A percentile compares a stretch with the other conserved stretches of the same genome.
These are phyloP conservation scores for Botia kubotai DNA, from an alignment of 2,797 vertebrate genomes.

Conservation along the genomic window DNA sequence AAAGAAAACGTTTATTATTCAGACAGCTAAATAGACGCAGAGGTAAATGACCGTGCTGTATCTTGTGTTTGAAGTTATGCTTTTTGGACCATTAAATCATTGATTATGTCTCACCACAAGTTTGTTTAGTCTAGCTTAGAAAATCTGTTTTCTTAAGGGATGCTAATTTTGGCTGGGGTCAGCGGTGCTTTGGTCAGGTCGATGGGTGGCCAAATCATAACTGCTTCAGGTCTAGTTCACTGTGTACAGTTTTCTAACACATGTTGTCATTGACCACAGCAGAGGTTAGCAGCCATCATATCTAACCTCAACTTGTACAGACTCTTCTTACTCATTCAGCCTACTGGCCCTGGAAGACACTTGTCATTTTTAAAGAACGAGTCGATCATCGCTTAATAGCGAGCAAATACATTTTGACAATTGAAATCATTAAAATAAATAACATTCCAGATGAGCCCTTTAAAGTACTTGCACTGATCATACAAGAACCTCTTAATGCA, in stretches of 20 bases:
- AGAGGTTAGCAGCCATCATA: conserved; percentile 51
- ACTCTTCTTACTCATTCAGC: background rate
- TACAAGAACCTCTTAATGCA: conserved; percentile 41
- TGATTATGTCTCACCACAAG: conserved; percentile 40
- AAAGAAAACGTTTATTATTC: conserved; percentile 6
- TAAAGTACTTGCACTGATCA: conserved; percentile 28
- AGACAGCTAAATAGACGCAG: conserved; percentile 20
- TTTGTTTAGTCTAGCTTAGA: conserved; percentile 60
- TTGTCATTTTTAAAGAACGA: background rate
- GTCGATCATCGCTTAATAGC: background rate
- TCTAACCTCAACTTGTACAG: conserved; percentile 4
- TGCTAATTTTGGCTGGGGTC: conserved; percentile 66
- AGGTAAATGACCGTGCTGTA: background rate
- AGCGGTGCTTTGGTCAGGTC: conserved; percentile 64
- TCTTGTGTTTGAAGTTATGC: conserved; percentile 7
- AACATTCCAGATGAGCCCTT: conserved; percentile 50
- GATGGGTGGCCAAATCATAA: conserved; percentile 64
- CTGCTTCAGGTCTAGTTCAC: conserved; percentile 49
- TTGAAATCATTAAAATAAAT: conserved; percentile 59
- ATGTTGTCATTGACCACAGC: conserved; percentile 49
- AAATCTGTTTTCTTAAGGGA: conserved; percentile 57
- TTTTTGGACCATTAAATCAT: conserved; percentile 51
- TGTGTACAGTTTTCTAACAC: conserved; percentile 53
- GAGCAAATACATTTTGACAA: background rate
- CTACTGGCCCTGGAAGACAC: background rate